Percentiles rank a stretch among this genome's conserved stretches.
Conservation (phyloP, 2,797 vertebrate species). For the Garrulus glandarius region DNA sequence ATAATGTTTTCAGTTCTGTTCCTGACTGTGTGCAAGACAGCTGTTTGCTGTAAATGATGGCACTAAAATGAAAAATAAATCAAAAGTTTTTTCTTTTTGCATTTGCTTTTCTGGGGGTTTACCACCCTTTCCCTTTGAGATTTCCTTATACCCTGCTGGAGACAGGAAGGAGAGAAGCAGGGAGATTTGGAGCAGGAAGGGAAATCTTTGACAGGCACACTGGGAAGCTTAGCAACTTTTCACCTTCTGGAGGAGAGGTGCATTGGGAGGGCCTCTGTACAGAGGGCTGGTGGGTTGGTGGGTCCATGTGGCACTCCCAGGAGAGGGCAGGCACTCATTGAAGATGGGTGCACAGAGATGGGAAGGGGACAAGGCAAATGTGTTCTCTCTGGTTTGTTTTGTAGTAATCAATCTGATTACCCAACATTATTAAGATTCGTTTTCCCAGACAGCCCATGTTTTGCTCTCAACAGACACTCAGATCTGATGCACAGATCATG, state of each 20-base stretch:
- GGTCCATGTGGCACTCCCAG: not conserved
- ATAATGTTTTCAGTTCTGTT: not conserved
- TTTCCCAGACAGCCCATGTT: not conserved
- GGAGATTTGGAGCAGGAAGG: not conserved
- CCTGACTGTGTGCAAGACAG: not conserved
- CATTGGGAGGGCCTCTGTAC: not conserved
- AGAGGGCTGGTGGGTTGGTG: not conserved
- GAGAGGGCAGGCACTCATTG: not conserved
- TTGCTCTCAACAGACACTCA: not conserved
- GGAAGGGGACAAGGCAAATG: not conserved
- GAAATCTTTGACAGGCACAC: not conserved
- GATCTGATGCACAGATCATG: not conserved
- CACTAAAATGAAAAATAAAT: slow-evolving; percentile 22
- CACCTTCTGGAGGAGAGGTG: not conserved
- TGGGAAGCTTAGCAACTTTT: not conserved
- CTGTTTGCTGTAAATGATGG: not conserved
- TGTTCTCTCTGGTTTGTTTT: not conserved
- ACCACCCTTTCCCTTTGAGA: not conserved
- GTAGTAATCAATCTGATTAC: not conserved
- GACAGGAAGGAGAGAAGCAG: not conserved
- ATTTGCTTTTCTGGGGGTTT: not conserved
- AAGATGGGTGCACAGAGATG: not conserved
- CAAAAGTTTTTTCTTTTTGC: not conserved
- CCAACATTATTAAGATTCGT: not conserved
- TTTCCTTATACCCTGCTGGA: slow-evolving; percentile 29